Conservation (phyloP, 2,113 vertebrate genomes). For the Aegotheles bennettii region DNA sequence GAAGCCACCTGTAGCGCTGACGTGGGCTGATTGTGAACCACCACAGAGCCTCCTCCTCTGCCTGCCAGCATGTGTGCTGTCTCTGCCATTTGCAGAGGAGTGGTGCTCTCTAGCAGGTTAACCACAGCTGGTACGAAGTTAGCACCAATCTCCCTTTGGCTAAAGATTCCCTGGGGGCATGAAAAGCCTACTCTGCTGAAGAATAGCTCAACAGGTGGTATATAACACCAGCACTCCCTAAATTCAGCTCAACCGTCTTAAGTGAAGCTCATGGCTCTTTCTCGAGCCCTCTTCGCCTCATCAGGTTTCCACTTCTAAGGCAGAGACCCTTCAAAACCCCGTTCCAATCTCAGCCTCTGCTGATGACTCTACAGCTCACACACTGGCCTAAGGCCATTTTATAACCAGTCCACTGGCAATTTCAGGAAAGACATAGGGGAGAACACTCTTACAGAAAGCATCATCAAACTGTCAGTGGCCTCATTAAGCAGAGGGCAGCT, state of each 20-base stretch:
- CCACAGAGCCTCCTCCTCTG: not conserved
- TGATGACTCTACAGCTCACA: not conserved
- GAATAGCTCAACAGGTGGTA: not conserved
- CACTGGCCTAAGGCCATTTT: not conserved
- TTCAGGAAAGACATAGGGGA: not conserved
- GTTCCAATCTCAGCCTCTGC: not conserved
- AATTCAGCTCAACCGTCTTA: not conserved
- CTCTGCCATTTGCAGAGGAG: not conserved
- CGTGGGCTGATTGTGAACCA: not conserved
- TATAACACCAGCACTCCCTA: not conserved
- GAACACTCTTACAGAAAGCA: not conserved
- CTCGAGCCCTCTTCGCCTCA: not conserved
- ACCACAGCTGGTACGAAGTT: fast-evolving
- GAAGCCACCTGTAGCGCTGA: not conserved
- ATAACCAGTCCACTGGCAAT: not conserved
- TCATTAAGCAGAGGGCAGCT: not conserved
- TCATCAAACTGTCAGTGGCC: not conserved
- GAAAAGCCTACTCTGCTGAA: not conserved
- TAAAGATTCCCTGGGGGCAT: not conserved
- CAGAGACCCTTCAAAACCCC: not conserved
- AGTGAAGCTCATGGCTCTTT: not conserved
- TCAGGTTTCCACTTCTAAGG: not conserved
- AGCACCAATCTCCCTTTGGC: not conserved
- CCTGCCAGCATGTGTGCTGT: not conserved
- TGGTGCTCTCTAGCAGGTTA: not conserved